These are phyloP conservation scores for Lysandra coridon DNA, from an alignment of 2,888 invertebrate species.

Conservation along the genomic window DNA sequence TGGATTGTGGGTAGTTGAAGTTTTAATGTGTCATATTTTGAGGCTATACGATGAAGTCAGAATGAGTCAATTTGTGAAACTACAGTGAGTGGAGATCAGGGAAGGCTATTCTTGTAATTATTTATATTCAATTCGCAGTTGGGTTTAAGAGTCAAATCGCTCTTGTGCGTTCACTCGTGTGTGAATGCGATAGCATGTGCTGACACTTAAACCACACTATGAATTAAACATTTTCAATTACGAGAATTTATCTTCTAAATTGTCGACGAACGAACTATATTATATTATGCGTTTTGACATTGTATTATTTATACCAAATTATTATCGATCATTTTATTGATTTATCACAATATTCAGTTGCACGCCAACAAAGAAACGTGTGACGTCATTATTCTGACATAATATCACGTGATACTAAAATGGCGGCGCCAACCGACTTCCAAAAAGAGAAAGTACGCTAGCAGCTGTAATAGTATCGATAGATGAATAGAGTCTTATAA, in stretches of 20 bases:
- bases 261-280: conserved; percentile 3
- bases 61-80: conserved; percentile 14
- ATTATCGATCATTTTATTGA: conserved; percentile 29
- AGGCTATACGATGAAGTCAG: conserved; percentile 41
- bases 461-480: too few relatives aligned
- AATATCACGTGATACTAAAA: neutral
- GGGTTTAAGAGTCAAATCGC: neutral
- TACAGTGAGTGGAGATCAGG: neutral
- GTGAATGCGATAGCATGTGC: neutral
- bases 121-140: neutral
- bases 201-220: neutral
- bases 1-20: neutral
- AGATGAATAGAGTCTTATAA: too few relatives aligned
- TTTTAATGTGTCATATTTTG: conserved; percentile 43
- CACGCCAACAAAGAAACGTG: conserved; percentile 1
- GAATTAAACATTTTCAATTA: too few relatives aligned
- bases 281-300: conserved; percentile 9
- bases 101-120: neutral
- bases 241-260: neutral
- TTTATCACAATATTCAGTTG: conserved; percentile 28
- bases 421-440: too few relatives aligned
- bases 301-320: conserved; percentile 32
- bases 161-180: neutral
- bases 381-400: neutral
- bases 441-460: too few relatives aligned